These are phyloP conservation scores for Danionella cerebrum DNA, from an alignment of 2,113 vertebrate genomes.

Conservation along the genomic window DNA sequence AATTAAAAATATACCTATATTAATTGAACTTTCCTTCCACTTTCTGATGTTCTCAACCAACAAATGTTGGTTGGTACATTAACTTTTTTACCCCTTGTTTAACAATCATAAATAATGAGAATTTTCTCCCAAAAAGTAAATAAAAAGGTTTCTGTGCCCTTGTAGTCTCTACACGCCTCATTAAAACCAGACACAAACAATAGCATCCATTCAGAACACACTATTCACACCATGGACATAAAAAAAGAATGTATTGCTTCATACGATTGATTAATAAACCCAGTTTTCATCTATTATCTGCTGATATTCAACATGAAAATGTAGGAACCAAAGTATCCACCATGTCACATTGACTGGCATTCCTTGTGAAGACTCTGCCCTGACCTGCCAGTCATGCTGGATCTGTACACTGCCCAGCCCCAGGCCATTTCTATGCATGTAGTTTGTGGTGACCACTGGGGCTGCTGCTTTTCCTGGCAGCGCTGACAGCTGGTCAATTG, in stretches of 20 bases:
- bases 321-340: neutral
- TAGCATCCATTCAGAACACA: neutral
- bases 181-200: slow-evolving; percentile 24
- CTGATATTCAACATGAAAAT: neutral
- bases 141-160: neutral
- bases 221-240: neutral
- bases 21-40: no score
- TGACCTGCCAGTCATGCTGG: slow-evolving; percentile 22
- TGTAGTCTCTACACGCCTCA: slow-evolving; percentile 4
- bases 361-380: slow-evolving; percentile 8
- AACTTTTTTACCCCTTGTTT: no score
- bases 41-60: no score
- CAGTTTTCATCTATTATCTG: neutral
- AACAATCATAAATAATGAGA: neutral
- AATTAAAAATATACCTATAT: no score
- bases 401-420: neutral
- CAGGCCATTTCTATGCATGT: slow-evolving; percentile 9
- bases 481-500: slow-evolving; percentile 37
- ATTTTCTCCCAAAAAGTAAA: neutral
- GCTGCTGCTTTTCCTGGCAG: neutral
- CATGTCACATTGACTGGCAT: slow-evolving; percentile 3
- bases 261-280: neutral
- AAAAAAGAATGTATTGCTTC: neutral
- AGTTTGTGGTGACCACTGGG: slow-evolving; percentile 28
- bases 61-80: no score